Base-by-base conservation (phyloP, 1,140 invertebrate genomes). In the Drosophila sp. region DNA sequence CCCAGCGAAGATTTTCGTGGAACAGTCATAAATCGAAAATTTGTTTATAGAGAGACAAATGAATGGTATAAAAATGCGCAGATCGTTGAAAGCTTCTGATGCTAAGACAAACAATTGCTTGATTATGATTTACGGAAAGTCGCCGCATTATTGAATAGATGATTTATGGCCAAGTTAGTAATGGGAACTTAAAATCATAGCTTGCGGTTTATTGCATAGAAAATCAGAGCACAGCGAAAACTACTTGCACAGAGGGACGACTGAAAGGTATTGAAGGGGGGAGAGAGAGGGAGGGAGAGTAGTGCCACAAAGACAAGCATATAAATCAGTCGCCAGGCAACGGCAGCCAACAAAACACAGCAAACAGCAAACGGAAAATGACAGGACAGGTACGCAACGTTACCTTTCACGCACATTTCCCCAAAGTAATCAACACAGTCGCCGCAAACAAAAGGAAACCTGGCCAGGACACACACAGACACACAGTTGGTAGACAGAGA, bases 321-420 rank as follows among this genome's bases (percentile, higher is more conserved):
- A 53, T 53, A 53, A 53, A 53, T 53, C 50, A 53, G 50, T 53
- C 32, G 50, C 29, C 29, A 53, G 50, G 13, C 50, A 29, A 7
- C 16, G 13, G 13, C 48, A 34, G 38, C 21, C 59, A 59, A 50
- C 67, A 72, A 58, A 21, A 45, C 43, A 41, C n/a, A 72, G 59
- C 79, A 69, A 61, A 63, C 76, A 57, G 63, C 72, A 83, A 83
- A 83, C 72, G 72, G 69, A 80, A 82, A 86, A 87, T 82, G 81
- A 87, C 81, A 86, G 82, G 59, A 48, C 72, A 87, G 78, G 66
- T 80, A 78, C 69, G 72, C 70, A 59, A 59, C 82, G 82, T 87
- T 87, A 67, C 78, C 82, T 87, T 89, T 79, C 59, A 87, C 82
- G 78, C 82, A 87, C 78, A 87, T 89, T 87, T 89, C 82, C 82